These are phyloP conservation scores for Tipula vernalis DNA, from an alignment of 2,888 invertebrate genomes.

Conservation along the genomic window DNA sequence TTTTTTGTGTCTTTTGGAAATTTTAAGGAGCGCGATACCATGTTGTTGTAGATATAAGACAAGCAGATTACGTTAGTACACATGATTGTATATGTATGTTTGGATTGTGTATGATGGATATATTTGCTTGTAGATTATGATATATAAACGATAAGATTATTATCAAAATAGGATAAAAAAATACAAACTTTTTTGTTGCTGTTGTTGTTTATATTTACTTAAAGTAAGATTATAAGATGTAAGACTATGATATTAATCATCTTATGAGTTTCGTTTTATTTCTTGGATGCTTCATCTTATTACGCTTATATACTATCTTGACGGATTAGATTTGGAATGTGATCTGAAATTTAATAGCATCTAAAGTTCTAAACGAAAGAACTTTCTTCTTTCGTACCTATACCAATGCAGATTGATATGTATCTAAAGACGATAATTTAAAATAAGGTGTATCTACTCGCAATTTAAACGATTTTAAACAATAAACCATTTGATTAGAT, in stretches of 20 bases:
- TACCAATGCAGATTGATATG: background rate
- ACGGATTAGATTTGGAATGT: background rate
- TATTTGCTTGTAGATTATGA: constrained; percentile 4
- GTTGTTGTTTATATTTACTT: background rate
- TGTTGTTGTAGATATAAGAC: background rate
- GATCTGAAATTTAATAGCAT: background rate
- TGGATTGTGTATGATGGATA: background rate
- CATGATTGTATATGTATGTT: background rate
- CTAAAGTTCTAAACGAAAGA: background rate
- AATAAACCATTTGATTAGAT: background rate
- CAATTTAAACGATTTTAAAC: background rate
- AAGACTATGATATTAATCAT: background rate
- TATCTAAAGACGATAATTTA: background rate
- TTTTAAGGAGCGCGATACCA: background rate
- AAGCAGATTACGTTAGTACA: background rate
- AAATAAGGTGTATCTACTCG: background rate
- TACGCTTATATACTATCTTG: background rate
- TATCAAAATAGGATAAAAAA: background rate
- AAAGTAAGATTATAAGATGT: background rate
- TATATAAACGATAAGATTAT: background rate
- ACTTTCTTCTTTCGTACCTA: background rate
- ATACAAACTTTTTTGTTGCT: background rate
- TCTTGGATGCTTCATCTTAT: background rate
- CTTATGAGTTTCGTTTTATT: background rate
- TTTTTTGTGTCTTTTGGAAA: background rate